phyloP scores from a whole-genome alignment of 2,797 vertebrate species.

The Kryptolebias ocellatus region DNA sequence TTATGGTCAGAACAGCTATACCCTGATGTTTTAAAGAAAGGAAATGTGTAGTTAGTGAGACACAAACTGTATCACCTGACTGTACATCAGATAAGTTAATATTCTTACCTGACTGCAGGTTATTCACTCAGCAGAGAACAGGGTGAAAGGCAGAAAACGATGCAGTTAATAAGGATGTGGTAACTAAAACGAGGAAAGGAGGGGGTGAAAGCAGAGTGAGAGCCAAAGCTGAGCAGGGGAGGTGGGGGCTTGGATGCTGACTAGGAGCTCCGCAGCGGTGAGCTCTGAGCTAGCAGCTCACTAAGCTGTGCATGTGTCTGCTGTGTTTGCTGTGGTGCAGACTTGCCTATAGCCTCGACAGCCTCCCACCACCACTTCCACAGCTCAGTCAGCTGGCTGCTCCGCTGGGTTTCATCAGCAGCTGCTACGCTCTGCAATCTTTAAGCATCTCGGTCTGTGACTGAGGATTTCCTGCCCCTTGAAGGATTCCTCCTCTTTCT shows the following conservation, averaged over 20 bases:
- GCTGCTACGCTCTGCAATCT: conserved; percentile 41
- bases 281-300: conserved; percentile 68
- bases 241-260: conserved; percentile 64
- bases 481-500: conserved; percentile 62
- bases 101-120: neutral
- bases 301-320: conserved; percentile 49
- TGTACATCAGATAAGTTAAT: neutral
- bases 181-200: conserved; percentile 69
- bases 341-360: conserved; percentile 56
- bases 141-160: conserved; percentile 17
- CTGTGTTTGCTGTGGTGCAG: conserved; percentile 46
- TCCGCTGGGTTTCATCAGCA: conserved; percentile 44
- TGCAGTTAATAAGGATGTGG: conserved; percentile 88
- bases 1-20: too few relatives aligned
- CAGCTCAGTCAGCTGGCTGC: conserved; percentile 58
- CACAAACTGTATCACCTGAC: too few relatives aligned
- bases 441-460: conserved; percentile 52
- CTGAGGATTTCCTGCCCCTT: conserved; percentile 65
- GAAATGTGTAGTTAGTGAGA: too few relatives aligned
- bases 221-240: conserved; percentile 33
- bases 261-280: conserved; percentile 71
- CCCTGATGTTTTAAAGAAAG: too few relatives aligned
- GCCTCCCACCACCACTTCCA: conserved; percentile 54
- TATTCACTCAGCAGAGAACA: conserved; percentile 12
- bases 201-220: conserved; percentile 50